Conservation (phyloP, 2,888 invertebrate species). For the Corbicula japonica region DNA sequence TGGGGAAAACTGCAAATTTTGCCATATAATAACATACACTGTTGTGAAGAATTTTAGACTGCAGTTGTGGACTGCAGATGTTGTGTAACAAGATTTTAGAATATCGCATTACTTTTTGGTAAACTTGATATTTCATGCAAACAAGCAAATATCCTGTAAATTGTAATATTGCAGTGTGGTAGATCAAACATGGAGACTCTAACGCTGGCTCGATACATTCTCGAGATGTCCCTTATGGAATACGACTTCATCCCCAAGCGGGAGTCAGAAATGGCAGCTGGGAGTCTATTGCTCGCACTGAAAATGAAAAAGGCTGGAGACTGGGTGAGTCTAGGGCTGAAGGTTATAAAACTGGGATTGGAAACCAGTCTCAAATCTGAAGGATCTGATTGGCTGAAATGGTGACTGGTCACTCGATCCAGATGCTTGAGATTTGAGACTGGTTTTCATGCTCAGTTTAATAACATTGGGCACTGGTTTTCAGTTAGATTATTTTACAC, state of each 20-base stretch:
- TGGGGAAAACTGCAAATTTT: too few species aligned
- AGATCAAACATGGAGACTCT: constrained; percentile 94
- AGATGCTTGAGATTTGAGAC: background rate
- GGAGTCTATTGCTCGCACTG: constrained; percentile 94
- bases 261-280: constrained; percentile 97
- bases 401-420: background rate
- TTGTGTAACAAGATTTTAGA: too few species aligned
- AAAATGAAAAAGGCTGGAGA: constrained; percentile 91
- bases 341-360: background rate
- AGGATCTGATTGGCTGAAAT: background rate
- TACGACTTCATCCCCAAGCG: constrained; percentile 92
- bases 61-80: too few species aligned
- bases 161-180: constrained; percentile 84
- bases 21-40: too few species aligned
- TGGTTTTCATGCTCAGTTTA: background rate
- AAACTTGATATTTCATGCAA: too few species aligned
- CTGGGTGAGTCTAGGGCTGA: constrained; percentile 86
- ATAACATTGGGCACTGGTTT: background rate
- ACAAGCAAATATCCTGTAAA: too few species aligned
- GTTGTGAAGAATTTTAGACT: too few species aligned
- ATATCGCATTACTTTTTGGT: too few species aligned
- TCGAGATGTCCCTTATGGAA: constrained; percentile 97
- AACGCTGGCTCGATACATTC: constrained; percentile 96
- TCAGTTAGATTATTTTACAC: background rate
- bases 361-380: background rate